Percentiles rank a stretch among this genome's conserved stretches.
Evolutionary conservation across 1,140 invertebrate species (phyloP).

Genomic region (Drosophila seguyi): DNA sequence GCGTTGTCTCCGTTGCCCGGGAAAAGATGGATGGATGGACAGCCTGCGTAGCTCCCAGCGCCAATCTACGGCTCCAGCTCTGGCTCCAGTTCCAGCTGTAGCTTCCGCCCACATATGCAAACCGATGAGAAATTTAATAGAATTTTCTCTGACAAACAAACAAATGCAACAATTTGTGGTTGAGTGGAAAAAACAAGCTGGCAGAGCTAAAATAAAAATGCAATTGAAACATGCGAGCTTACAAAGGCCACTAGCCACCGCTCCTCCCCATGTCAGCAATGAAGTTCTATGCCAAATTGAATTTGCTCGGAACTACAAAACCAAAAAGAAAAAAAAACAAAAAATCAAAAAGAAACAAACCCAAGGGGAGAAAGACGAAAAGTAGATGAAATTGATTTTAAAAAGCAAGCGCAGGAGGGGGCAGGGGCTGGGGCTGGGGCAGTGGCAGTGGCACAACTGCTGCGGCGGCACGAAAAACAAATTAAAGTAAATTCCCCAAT

Average conservation of each 20-base stretch:
- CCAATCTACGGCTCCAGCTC: slow-evolving; percentile 1
- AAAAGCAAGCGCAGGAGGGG: slow-evolving; percentile 53
- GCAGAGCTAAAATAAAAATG: slow-evolving; percentile 49
- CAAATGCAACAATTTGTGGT: slow-evolving; percentile 69
- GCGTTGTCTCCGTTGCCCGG: slow-evolving; percentile 26
- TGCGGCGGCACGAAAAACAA: slow-evolving; percentile 80
- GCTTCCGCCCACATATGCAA: slow-evolving; percentile 38
- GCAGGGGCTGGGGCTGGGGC: too few relatives aligned
- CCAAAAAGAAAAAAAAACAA: slow-evolving; percentile 40
- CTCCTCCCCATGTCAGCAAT: slow-evolving; percentile 28
- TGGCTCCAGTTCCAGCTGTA: neutral
- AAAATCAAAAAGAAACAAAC: neutral
- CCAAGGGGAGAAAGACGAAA: slow-evolving; percentile 37
- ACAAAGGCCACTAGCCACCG: slow-evolving; percentile 24
- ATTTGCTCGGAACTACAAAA: slow-evolving; percentile 78
- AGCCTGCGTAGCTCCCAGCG: neutral
- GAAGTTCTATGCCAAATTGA: slow-evolving; percentile 74
- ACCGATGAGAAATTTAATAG: slow-evolving; percentile 63
- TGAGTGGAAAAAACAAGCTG: slow-evolving; percentile 45
- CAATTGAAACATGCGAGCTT: slow-evolving; percentile 68
- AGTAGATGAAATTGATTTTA: slow-evolving; percentile 83
- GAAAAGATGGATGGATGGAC: slow-evolving; percentile 23
- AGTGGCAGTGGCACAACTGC: slow-evolving; percentile 33
- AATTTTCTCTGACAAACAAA: slow-evolving; percentile 52
- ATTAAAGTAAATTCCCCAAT: slow-evolving; percentile 83